These are phyloP conservation scores for Tupaia chinensis DNA, from an alignment of 2,113 vertebrate genomes.

Conservation along the genomic window DNA sequence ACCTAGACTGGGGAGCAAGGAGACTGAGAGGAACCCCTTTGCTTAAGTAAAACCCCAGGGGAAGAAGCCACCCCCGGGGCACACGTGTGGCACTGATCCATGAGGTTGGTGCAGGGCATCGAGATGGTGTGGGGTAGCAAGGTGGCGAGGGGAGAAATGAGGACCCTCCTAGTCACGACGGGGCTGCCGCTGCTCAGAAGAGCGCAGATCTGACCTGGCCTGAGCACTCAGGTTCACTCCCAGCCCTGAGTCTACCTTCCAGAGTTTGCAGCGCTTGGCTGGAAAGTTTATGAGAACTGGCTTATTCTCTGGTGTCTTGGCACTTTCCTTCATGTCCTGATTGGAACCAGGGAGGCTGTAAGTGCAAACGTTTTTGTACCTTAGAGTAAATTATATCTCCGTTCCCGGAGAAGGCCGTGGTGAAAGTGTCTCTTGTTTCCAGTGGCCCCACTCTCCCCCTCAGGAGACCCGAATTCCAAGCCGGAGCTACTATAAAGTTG, in stretches of 20 bases:
- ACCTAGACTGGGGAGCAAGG: neutral
- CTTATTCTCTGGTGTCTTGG: conserved; percentile 80
- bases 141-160: too few species aligned
- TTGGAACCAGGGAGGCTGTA: conserved; percentile 83
- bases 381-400: conserved; percentile 82
- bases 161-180: neutral
- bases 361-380: conserved; percentile 83
- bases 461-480: conserved; percentile 77
- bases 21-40: neutral
- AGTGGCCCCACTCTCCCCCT: conserved; percentile 64
- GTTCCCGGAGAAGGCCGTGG: conserved; percentile 78
- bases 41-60: neutral
- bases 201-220: neutral
- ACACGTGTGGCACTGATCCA: fast-evolving
- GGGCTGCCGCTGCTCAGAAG: neutral
- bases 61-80: neutral
- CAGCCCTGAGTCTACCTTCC: conserved; percentile 56
- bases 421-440: conserved; percentile 83
- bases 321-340: conserved; percentile 78
- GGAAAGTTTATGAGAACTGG: conserved; percentile 82
- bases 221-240: conserved; percentile 56
- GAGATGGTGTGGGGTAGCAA: fast-evolving
- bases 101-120: neutral
- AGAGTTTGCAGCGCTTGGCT: conserved; percentile 73
- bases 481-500: conserved; percentile 80